These are phyloP conservation scores for Aphidius colemani DNA, from an alignment of 2,888 invertebrate genomes.

Conservation along the genomic window DNA sequence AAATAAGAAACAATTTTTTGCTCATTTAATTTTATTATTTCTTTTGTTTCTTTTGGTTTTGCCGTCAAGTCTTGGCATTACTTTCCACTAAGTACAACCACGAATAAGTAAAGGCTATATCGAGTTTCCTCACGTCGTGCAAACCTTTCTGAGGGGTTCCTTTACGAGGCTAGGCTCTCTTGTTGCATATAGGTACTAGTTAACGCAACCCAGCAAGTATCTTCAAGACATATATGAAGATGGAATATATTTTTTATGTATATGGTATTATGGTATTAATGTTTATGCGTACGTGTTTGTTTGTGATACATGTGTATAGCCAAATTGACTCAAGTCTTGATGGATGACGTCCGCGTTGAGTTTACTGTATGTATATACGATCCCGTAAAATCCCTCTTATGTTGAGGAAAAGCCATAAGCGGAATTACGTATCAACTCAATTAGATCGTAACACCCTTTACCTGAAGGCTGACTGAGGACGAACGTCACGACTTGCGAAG, in stretches of 20 bases:
- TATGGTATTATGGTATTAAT: too few relatives aligned
- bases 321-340: constrained; percentile 14
- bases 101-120: not conserved
- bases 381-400: constrained; percentile 10
- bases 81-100: too few relatives aligned
- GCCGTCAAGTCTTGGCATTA: too few relatives aligned
- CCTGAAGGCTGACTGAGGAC: constrained; percentile 4
- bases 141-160: not conserved
- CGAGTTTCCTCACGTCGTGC: constrained; percentile 7
- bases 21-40: too few relatives aligned
- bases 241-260: too few relatives aligned
- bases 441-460: constrained; percentile 23
- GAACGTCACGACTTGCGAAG: not conserved
- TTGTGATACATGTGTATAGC: not conserved
- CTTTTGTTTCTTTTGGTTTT: too few relatives aligned
- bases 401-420: constrained; percentile 20
- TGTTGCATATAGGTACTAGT: not conserved
- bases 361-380: not conserved
- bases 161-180: not conserved
- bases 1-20: too few relatives aligned
- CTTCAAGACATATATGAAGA: too few relatives aligned
- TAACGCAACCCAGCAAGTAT: too few relatives aligned
- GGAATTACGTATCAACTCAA: constrained; percentile 21
- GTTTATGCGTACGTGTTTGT: too few relatives aligned
- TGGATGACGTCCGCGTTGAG: constrained; percentile 15